phyloP scores from a whole-genome alignment of 2,888 invertebrate genomes.

The Cataglyphis albicans region DNA sequence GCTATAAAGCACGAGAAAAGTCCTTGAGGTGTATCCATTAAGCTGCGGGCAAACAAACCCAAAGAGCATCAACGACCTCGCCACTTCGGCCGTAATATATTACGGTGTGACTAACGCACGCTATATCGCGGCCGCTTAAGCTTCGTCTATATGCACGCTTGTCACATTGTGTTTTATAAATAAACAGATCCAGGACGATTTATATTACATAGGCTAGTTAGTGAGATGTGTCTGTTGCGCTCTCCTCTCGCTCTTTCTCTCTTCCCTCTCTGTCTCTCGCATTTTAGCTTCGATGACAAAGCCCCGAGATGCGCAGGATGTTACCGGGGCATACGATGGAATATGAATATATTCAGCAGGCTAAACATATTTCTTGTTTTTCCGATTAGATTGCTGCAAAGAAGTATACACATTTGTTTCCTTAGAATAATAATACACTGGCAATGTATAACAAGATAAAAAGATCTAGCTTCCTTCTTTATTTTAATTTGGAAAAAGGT shows the following conservation, averaged over 20 bases:
- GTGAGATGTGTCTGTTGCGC: not conserved
- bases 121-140: constrained; percentile 67
- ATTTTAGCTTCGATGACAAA: constrained; percentile 60
- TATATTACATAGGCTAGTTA: constrained; percentile 61
- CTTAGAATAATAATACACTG: not conserved
- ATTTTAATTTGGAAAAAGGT: not conserved
- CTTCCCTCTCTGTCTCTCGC: not conserved
- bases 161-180: constrained; percentile 78
- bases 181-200: constrained; percentile 72
- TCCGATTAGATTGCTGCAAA: not conserved
- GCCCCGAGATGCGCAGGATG: not conserved
- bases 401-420: not conserved
- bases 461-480: not conserved
- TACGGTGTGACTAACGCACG: constrained; percentile 76
- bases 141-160: constrained; percentile 62
- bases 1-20: constrained; percentile 78
- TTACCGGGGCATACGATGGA: constrained; percentile 15
- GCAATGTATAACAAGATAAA: not conserved
- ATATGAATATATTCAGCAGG: not conserved
- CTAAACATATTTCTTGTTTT: not conserved
- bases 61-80: constrained; percentile 79
- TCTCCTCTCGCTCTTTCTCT: not conserved
- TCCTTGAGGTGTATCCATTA: constrained; percentile 81
- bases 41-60: constrained; percentile 81
- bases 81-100: constrained; percentile 78